Base-by-base conservation (phyloP, 1,140 invertebrate genomes). In the Contarinia nasturtii region DNA sequence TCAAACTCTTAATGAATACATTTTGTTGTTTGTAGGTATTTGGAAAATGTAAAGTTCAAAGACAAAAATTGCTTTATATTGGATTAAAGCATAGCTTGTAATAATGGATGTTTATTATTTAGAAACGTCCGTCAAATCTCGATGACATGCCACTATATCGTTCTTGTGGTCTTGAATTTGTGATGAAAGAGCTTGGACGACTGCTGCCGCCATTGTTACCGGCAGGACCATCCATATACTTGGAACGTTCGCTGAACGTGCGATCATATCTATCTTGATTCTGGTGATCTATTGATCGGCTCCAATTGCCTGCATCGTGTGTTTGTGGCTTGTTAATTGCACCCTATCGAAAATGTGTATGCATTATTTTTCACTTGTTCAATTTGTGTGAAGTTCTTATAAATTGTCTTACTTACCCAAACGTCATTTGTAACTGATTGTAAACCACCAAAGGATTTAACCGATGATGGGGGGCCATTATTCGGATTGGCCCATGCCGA, bases 221-320 rank as follows among this genome's bases (percentile, higher is more conserved):
- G 7, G 33, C 15, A 7, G 45, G 33, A 5, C 19, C 7, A 19
- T 48, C 47, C 15, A 48, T 44, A 44, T 44, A 43, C 7, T 33
- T 21, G 42, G 36, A 38, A 4, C 61, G 58, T 48, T 63, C 61
- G 49, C 60, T 63, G 42, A 61, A 63, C 11, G 53, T 55, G 22
- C 61, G 57, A 50, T 63, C 61, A 27, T 60, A 63, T 12, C 61
- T 59, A 17, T 57, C 55, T 42, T 59, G 58, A 8, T 54, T 45
- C 15, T 47, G 44, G 27, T 27, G 27, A 33, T 52, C 52, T 42
- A 60, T 48, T 5, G 52, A 53, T 7, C 60, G 57, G 58, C 60
- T 60, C 46, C 48, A 50, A 46, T 55, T 56, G 36, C 63, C 61
- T 12, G 63, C 18, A 43, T 48, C 7, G 27, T 27, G 27, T 3